Conservation (phyloP, 2,113 vertebrate species). For the Campylomormyrus numenius region DNA sequence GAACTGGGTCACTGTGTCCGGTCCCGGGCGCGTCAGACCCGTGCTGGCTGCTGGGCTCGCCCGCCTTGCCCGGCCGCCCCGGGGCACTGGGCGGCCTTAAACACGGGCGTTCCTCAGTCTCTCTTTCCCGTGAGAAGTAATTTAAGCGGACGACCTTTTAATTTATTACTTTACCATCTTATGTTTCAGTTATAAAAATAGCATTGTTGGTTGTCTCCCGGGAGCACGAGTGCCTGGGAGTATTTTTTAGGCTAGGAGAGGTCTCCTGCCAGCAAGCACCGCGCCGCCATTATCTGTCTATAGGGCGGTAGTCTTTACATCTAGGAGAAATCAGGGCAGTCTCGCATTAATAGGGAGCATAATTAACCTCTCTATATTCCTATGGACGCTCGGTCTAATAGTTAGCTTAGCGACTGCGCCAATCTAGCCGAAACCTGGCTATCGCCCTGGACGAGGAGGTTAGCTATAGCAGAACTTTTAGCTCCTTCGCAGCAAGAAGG, state of each 20-base stretch:
- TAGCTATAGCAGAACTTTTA: background rate
- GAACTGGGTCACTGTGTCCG: background rate
- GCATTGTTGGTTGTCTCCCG: background rate
- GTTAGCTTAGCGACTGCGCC: background rate
- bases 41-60: background rate
- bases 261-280: background rate
- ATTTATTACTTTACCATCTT: conserved; percentile 3
- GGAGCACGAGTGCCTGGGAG: background rate
- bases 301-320: background rate
- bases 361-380: background rate
- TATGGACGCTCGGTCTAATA: background rate
- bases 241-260: background rate
- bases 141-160: conserved; percentile 15
- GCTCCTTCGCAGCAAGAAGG: background rate
- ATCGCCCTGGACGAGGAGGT: background rate
- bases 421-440: background rate
- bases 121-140: conserved; percentile 40
- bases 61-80: background rate
- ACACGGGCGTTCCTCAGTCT: conserved; percentile 11
- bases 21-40: background rate
- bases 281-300: background rate
- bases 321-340: background rate
- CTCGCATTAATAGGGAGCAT: background rate
- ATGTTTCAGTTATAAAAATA: conserved; percentile 7
- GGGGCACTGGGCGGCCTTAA: background rate